Percentiles rank a stretch among this genome's conserved stretches.
These are phyloP conservation scores for Hyles lineata DNA, from an alignment of 2,888 invertebrate genomes.

Conservation along the genomic window DNA sequence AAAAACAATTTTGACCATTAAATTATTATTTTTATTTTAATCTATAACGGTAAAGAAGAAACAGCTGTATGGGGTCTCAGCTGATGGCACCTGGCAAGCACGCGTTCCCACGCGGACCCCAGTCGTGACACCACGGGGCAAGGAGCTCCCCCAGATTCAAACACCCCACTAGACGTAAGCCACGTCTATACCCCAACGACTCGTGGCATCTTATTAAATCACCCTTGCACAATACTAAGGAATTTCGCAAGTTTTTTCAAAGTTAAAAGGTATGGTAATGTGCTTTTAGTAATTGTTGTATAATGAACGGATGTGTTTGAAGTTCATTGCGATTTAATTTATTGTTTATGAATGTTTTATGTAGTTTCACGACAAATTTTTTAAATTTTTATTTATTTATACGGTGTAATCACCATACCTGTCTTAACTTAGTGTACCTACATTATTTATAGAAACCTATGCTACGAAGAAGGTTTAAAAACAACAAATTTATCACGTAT, in stretches of 20 bases:
- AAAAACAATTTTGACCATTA: not conserved
- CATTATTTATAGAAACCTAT: too few species aligned
- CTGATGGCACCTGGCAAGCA: constrained; percentile 75
- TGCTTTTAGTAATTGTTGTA: not conserved
- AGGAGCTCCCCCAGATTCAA: constrained; percentile 53
- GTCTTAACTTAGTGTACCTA: too few species aligned
- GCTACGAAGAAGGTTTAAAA: too few species aligned
- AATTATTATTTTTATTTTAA: constrained; percentile 12
- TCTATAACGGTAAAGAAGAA: constrained; percentile 27
- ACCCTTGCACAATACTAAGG: not conserved
- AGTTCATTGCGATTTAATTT: not conserved
- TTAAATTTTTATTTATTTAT: not conserved
- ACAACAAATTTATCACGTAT: too few species aligned
- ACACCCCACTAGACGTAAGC: constrained; percentile 59
- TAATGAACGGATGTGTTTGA: not conserved
- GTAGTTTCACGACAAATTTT: not conserved
- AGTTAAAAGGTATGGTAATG: not conserved
- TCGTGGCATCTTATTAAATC: constrained; percentile 65
- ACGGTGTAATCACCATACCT: not conserved
- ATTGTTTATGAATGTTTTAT: not conserved
- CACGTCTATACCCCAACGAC: constrained; percentile 52
- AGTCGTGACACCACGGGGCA: constrained; percentile 49
- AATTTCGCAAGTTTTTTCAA: constrained; percentile 11
- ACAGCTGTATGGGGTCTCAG: constrained; percentile 69
- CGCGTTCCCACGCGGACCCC: constrained; percentile 79